Conservation (phyloP, 2,888 invertebrate species). For the Chrysina gloriosa region DNA sequence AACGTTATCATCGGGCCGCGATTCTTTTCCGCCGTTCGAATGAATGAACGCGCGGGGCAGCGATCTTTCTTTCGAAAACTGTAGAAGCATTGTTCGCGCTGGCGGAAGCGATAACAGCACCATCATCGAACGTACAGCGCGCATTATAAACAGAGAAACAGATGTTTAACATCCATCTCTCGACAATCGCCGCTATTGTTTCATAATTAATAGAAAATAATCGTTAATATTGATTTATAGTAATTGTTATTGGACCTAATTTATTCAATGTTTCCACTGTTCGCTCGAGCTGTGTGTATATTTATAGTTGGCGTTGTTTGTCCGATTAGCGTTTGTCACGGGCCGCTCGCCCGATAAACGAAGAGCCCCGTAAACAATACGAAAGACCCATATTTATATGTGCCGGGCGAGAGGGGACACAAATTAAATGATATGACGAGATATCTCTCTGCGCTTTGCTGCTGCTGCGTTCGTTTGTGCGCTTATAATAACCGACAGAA, state of each 20-base stretch:
- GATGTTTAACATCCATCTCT: slow-evolving; percentile 24
- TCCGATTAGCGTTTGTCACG: slow-evolving; percentile 13
- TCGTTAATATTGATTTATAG: slow-evolving; percentile 41
- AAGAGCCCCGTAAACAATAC: not conserved
- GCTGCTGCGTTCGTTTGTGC: no score
- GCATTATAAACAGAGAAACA: slow-evolving; percentile 8
- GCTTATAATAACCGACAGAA: not conserved
- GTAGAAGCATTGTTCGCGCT: not conserved
- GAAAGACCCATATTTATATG: not conserved
- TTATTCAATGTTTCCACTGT: slow-evolving; percentile 17
- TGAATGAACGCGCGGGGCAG: not conserved
- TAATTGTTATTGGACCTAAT: slow-evolving; percentile 39
- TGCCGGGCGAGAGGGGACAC: not conserved
- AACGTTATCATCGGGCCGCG: not conserved
- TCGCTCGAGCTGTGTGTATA: not conserved
- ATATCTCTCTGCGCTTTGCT: no score
- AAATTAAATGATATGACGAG: slow-evolving; percentile 5
- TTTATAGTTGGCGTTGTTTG: slow-evolving; percentile 3
- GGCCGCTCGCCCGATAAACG: not conserved
- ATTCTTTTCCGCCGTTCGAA: not conserved
- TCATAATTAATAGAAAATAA: slow-evolving; percentile 41
- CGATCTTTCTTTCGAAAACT: not conserved
- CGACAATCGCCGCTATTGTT: slow-evolving; percentile 30
- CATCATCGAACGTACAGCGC: slow-evolving; percentile 11
- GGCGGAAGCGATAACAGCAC: slow-evolving; percentile 20